Percentiles rank a stretch among this genome's conserved stretches.
Evolutionary conservation across 1,140 invertebrate species (phyloP).

Genomic region (Laodelphax striatellus): DNA sequence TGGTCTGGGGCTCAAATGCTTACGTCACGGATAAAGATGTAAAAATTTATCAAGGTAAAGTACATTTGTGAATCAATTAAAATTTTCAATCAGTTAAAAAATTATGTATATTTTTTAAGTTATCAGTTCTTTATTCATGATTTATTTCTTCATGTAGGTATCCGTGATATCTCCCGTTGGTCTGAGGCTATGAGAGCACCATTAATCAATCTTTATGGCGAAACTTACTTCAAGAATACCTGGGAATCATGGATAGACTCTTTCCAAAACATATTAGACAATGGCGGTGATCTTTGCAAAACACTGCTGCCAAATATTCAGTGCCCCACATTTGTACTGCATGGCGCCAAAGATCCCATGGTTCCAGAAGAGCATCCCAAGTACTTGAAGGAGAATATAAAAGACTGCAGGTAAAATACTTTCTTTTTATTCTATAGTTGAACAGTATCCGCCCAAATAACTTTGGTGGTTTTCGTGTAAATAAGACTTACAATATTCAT

Average conservation of each 20-base stretch:
- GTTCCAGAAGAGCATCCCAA: slow-evolving; percentile 56
- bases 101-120: background rate
- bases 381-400: slow-evolving; percentile 57
- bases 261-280: background rate
- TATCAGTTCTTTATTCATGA: too few species aligned
- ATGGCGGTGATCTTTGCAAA: slow-evolving; percentile 50
- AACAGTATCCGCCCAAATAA: too few species aligned
- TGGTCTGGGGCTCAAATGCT: slow-evolving; percentile 67
- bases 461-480: too few species aligned
- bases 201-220: slow-evolving; percentile 61
- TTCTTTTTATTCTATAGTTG: too few species aligned
- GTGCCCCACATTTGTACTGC: slow-evolving; percentile 66
- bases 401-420: background rate
- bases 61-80: background rate
- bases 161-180: slow-evolving; percentile 62
- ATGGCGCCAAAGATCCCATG: slow-evolving; percentile 69
- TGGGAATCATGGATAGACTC: background rate
- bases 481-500: too few species aligned
- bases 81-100: too few species aligned
- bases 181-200: slow-evolving; percentile 63
- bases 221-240: slow-evolving; percentile 45
- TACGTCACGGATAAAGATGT: slow-evolving; percentile 58
- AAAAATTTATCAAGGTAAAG: slow-evolving; percentile 44
- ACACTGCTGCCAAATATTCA: slow-evolving; percentile 44
- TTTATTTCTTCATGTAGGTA: slow-evolving; percentile 23